Evolutionary conservation across 2,113 vertebrate species (phyloP).

Genomic region (Mobula birostris): DNA sequence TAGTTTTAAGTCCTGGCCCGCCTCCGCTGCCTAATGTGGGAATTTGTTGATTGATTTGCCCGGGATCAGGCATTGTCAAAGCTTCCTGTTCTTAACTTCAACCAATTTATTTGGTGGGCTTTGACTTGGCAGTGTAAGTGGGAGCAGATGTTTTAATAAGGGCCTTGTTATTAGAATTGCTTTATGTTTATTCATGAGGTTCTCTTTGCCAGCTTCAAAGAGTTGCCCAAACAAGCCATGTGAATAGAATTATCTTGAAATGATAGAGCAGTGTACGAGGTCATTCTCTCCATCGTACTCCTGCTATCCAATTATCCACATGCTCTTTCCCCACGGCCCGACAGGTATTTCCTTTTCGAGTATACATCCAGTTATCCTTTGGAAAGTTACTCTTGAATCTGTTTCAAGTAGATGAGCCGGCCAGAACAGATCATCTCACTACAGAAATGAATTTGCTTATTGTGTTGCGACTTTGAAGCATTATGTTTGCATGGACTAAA

Average conservation of each 20-base stretch:
- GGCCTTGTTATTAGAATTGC: conserved; percentile 29
- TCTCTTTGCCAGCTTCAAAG: background rate
- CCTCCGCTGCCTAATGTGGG: background rate
- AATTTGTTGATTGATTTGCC: background rate
- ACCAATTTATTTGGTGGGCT: conserved; percentile 23
- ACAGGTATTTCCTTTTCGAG: background rate
- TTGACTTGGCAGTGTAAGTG: background rate
- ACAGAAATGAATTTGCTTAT: background rate
- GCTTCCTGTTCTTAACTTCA: background rate
- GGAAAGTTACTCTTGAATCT: background rate
- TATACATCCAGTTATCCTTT: background rate
- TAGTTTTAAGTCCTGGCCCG: background rate
- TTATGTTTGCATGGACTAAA: background rate
- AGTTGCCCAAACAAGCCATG: background rate
- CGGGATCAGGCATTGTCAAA: background rate
- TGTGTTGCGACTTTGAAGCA: background rate
- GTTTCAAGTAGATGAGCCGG: background rate
- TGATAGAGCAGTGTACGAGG: background rate
- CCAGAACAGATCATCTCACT: background rate
- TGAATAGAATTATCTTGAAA: background rate
- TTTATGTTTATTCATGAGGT: conserved; percentile 22
- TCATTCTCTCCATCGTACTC: background rate
- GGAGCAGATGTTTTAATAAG: conserved; percentile 35
- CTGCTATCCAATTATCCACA: background rate
- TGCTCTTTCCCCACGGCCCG: background rate